Conservation (phyloP, 1,140 invertebrate species). For the Brachystomella parvula region DNA sequence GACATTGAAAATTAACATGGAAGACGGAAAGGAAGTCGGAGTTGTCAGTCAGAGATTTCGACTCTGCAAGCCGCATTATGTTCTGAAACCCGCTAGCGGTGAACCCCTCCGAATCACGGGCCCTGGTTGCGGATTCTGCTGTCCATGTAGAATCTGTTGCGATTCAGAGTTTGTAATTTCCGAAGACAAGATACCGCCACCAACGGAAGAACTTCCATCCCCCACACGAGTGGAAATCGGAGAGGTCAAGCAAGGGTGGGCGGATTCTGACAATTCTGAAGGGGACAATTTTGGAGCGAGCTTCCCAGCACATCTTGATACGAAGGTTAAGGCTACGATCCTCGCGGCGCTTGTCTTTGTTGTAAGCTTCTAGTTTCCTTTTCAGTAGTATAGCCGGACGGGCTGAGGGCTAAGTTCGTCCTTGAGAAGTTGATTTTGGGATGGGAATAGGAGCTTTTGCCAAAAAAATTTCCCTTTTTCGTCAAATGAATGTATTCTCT, state of each 20-base stretch:
- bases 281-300: constrained; percentile 8
- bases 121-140: constrained; percentile 10
- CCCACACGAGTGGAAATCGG: constrained; percentile 1
- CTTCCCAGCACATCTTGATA: constrained; percentile 9
- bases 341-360: constrained; percentile 13
- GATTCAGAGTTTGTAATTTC: background rate
- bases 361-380: background rate
- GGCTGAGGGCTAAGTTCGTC: too few species aligned
- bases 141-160: constrained; percentile 15
- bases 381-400: too few species aligned
- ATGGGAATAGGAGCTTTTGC: too few species aligned
- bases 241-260: background rate
- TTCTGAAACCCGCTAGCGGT: background rate
- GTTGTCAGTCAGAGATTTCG: background rate
- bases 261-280: background rate
- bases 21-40: constrained; percentile 7
- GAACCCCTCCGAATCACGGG: constrained; percentile 2
- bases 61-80: constrained; percentile 11
- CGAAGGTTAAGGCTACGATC: constrained; percentile 10
- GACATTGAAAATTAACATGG: background rate
- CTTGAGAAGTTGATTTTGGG: too few species aligned
- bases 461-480: too few species aligned
- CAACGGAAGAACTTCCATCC: background rate
- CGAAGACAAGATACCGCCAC: background rate
- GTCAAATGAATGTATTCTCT: too few species aligned